Evolutionary conservation across 2,113 vertebrate genomes (phyloP), one percentile per base, ranked within the genome.

Genomic region (Ptychochromis oligacanthus): DNA sequence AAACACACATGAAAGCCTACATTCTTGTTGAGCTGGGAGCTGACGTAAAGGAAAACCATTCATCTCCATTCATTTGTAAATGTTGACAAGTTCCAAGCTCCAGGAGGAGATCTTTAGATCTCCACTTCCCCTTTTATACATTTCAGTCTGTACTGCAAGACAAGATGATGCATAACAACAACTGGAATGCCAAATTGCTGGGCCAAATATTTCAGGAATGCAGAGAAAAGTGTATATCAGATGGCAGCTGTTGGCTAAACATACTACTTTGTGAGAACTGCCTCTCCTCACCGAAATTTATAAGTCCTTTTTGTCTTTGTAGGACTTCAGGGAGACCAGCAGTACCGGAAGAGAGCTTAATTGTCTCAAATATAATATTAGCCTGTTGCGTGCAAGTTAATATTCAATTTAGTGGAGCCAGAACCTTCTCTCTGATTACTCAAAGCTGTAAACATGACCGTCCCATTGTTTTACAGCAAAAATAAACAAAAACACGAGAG

Each of bases 191-290:
- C 80, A 88, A 86, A 89, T 79, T 90, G 77, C 72, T 28, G 18
- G n/a, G 28, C 52, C 43, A 90, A 74, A 92, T 64, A 89, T 89
- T 64, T 70, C 52, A 85, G 83, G 90, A 93, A 91, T 89, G 82
- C 79, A 59, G 59, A 54, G n/a, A 62, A 87, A 84, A 82, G 61
- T 76, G 60, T 78, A 57, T 11, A 87, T 80, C 89, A 88, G 82
- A 86, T 83, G 83, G 86, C 31, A 81, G 57, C 72, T 24, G 14
- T 24, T 55, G 59, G 57, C 18, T 82, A 52, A 86, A 86, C 72
- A 77, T 49, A 52, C 49, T 40, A 8, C n/a, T 61, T 26, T 18
- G 60, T 43, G 64, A 64, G 36, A 64, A 77, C 24, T 20, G 58
- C 67, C 54, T 43, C 75, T 31, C 49, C 28, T 24, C 74, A 20